Conservation (phyloP, 2,113 vertebrate species). For the Tricholaema leucomelas region DNA sequence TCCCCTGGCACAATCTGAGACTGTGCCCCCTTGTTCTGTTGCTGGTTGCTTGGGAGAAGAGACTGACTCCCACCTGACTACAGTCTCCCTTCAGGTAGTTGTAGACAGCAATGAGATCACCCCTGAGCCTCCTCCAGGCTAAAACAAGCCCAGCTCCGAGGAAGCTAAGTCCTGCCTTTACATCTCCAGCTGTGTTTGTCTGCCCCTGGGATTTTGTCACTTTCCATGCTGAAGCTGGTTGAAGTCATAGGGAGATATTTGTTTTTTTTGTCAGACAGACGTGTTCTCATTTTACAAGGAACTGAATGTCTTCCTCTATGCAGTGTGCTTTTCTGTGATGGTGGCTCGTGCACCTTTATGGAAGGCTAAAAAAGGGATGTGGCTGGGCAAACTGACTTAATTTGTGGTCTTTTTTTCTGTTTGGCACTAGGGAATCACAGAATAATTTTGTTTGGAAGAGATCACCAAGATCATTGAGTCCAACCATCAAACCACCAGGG, state of each 20-base stretch:
- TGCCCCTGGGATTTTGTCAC: background rate
- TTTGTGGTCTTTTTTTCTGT: background rate
- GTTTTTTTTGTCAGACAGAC: background rate
- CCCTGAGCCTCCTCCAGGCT: too few relatives aligned
- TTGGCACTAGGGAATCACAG: background rate
- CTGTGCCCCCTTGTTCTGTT: too few relatives aligned
- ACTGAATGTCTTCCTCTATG: background rate
- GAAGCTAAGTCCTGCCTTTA: background rate
- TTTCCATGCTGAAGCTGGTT: background rate
- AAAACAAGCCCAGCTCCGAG: too few relatives aligned
- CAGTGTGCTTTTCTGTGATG: background rate
- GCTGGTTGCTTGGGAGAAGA: too few relatives aligned
- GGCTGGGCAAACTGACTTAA: background rate
- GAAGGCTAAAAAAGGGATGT: background rate
- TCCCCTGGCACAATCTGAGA: too few relatives aligned
- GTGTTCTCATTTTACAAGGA: background rate
- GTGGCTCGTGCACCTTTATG: background rate
- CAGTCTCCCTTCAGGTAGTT: too few relatives aligned
- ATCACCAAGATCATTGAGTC: too few relatives aligned
- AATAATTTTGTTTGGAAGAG: too few relatives aligned
- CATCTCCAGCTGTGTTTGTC: fast-evolving
- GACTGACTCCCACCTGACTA: too few relatives aligned
- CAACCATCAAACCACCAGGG: too few relatives aligned
- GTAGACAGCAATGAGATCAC: too few relatives aligned
- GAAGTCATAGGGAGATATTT: background rate